These are phyloP conservation scores for Bombus sibiricus DNA, from an alignment of 1,140 invertebrate genomes.

Conservation along the genomic window DNA sequence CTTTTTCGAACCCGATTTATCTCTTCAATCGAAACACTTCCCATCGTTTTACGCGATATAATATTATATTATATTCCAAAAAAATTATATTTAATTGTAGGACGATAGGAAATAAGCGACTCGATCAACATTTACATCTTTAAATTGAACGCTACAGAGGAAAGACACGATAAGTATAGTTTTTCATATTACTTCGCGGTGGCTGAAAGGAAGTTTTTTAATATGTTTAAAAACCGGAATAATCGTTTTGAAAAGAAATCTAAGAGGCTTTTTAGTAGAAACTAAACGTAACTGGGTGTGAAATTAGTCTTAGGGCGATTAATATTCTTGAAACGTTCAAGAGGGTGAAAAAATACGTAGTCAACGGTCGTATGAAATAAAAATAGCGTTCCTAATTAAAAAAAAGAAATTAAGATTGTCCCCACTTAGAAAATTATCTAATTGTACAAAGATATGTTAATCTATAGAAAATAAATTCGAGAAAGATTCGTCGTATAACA, in stretches of 20 bases:
- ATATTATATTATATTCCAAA: too few species aligned
- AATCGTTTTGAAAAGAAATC: background rate
- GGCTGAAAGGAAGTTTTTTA: too few species aligned
- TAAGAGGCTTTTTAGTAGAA: too few species aligned
- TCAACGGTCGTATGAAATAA: too few species aligned
- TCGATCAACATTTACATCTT: background rate
- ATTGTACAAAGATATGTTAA: background rate
- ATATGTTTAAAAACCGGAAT: background rate
- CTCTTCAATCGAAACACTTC: background rate
- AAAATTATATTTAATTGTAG: background rate
- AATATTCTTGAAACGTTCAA: too few species aligned
- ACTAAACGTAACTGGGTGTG: too few species aligned
- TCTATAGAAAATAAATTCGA: background rate
- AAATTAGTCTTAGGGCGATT: too few species aligned
- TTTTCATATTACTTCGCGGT: too few species aligned
- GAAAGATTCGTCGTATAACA: background rate
- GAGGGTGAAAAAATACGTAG: too few species aligned
- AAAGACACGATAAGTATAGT: background rate
- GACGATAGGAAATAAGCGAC: background rate
- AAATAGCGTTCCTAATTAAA: too few species aligned
- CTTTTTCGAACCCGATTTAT: constrained; percentile 6
- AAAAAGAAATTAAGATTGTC: too few species aligned
- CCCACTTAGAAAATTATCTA: too few species aligned
- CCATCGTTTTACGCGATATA: background rate
- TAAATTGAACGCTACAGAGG: background rate